Conservation (phyloP, 2,797 vertebrate species). For the Monodelphis domestica region DNA sequence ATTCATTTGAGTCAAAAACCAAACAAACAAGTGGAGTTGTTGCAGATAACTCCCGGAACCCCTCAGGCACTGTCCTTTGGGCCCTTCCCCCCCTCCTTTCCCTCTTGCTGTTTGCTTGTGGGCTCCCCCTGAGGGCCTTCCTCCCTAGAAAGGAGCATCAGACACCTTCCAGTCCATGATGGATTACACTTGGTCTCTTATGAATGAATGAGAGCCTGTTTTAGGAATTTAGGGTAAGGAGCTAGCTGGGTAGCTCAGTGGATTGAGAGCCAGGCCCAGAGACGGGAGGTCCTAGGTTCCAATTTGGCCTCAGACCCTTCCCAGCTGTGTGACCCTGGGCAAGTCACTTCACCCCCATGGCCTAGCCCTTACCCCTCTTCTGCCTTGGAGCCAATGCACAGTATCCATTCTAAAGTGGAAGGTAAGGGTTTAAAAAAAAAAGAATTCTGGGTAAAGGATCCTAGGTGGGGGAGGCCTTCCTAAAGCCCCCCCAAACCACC, state of each 20-base stretch:
- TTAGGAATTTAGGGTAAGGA: too few species aligned
- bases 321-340: too few species aligned
- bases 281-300: too few species aligned
- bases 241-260: too few species aligned
- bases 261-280: too few species aligned
- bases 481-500: neutral
- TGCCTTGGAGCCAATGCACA: too few species aligned
- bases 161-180: fast-evolving
- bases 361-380: too few species aligned
- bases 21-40: neutral
- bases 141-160: neutral
- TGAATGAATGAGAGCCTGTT: neutral
- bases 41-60: neutral
- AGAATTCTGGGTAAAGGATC: neutral
- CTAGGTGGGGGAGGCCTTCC: neutral
- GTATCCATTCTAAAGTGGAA: too few species aligned
- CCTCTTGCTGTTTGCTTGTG: too few species aligned
- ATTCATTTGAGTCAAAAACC: neutral
- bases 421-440: too few species aligned
- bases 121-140: neutral
- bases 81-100: neutral
- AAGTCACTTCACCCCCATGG: too few species aligned
- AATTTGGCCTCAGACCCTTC: too few species aligned
- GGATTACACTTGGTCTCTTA: neutral
- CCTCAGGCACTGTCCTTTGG: neutral